Conservation (phyloP, 1,140 invertebrate species). For the Odontomachus brunneus region DNA sequence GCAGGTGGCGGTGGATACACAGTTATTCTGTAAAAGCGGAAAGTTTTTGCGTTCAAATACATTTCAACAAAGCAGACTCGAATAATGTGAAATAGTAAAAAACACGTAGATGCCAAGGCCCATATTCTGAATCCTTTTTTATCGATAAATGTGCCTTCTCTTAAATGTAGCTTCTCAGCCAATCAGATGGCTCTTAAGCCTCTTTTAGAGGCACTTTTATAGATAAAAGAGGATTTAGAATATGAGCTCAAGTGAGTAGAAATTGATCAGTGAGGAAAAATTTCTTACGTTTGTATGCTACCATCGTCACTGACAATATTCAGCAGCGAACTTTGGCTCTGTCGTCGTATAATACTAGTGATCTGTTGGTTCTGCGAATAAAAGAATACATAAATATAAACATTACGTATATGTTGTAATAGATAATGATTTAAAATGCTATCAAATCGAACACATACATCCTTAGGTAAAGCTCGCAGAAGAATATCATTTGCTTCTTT, state of each 20-base stretch:
- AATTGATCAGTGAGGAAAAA: slow-evolving; percentile 54
- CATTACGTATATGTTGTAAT: too few species aligned
- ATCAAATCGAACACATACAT: slow-evolving; percentile 77
- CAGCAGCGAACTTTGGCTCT: slow-evolving; percentile 40
- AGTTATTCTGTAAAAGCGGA: slow-evolving; percentile 85
- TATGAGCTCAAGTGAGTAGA: neutral
- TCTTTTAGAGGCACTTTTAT: too few species aligned
- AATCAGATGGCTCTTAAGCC: too few species aligned
- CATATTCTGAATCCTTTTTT: too few species aligned
- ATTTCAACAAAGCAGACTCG: neutral
- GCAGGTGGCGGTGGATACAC: slow-evolving; percentile 88
- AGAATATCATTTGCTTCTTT: slow-evolving; percentile 93
- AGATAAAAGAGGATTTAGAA: too few species aligned
- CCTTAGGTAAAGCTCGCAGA: slow-evolving; percentile 90
- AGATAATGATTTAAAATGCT: neutral
- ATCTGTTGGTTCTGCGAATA: slow-evolving; percentile 65
- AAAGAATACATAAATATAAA: slow-evolving; percentile 33
- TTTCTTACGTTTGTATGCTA: slow-evolving; percentile 80
- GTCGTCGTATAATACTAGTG: slow-evolving; percentile 63
- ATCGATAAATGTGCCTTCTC: too few species aligned
- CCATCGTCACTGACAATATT: slow-evolving; percentile 63
- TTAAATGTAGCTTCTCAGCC: too few species aligned
- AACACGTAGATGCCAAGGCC: neutral
- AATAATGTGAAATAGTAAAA: slow-evolving; percentile 12
- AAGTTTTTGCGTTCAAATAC: neutral